Evolutionary conservation across 2,797 vertebrate genomes (phyloP).

Genomic region (Lutjanus argentimaculatus): DNA sequence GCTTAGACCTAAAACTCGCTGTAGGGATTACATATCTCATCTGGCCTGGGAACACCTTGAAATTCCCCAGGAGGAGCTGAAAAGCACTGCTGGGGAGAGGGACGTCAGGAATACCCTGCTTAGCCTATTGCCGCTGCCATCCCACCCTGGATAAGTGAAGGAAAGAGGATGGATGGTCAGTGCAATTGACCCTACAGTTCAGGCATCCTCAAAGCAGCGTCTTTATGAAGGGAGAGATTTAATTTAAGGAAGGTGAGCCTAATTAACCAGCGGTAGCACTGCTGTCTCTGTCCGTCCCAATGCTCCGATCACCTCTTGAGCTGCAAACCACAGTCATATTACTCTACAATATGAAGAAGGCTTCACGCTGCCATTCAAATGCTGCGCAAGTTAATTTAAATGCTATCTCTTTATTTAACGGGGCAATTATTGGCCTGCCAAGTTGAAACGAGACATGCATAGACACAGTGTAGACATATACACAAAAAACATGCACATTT

Average conservation of each 20-base stretch:
- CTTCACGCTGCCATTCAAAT: conserved; percentile 1
- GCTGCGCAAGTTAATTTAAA: conserved; percentile 14
- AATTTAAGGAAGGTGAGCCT: conserved; percentile 32
- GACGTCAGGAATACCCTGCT: too few species aligned
- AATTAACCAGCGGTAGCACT: conserved; percentile 11
- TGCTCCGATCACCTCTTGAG: conserved; percentile 6
- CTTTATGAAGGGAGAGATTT: background rate
- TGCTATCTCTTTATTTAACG: background rate
- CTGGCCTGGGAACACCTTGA: too few species aligned
- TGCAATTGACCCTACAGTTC: background rate
- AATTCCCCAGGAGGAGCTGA: too few species aligned
- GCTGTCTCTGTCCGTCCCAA: background rate
- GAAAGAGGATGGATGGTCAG: too few species aligned
- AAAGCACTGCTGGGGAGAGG: too few species aligned
- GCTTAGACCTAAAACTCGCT: too few species aligned
- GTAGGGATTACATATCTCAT: too few species aligned
- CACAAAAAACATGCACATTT: background rate
- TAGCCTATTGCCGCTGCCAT: too few species aligned
- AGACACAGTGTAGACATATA: background rate
- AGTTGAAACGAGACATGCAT: background rate
- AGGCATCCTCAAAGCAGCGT: background rate
- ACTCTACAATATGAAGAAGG: conserved; percentile 13
- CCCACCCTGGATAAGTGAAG: too few species aligned
- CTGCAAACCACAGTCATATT: conserved; percentile 5
- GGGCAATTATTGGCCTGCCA: conserved; percentile 22